Evolutionary conservation across 2,797 vertebrate genomes (phyloP), one percentile per base, ranked within the genome.

Genomic region (Aselliscus stoliczkanus): DNA sequence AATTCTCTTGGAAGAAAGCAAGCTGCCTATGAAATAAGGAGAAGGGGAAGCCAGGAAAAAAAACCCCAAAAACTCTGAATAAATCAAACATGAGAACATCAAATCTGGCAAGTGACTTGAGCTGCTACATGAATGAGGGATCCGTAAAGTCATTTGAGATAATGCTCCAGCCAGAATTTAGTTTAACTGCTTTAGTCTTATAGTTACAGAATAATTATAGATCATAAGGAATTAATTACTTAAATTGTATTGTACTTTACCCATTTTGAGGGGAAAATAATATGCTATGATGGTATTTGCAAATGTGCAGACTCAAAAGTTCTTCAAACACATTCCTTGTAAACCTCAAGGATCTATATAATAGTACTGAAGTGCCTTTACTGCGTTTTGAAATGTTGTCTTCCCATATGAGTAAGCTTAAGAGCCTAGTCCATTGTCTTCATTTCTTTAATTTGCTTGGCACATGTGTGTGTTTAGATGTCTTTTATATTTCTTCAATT

Each of bases 41-140:
- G 86, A 85, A 88, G 17, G n/a, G n/a, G 21, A 93, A 89, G 34
- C 21, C 37, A 39, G 70, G 64, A 56, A 42, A 12, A 50, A 50
- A 27, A 25, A 15, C 29, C 37, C 8, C n/a, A n/a, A 73, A 17
- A 6, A 25, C 25, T 42, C 72, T 67, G 76, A 95, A 47, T 85
- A 88, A 93, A 73, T 93, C 37, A 92, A 90, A 96, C 65, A 72
- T 52, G 34, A 25, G 64, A 92, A 93, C 87, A 90, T 79, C 67
- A 81, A 47, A 31, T 47, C 67, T 90, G 54, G 67, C 72, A 75
- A 70, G 54, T 60, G 60, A 88, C 56, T 81, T 80, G 50, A 47
- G 9, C 37, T 52, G 9, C 6, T 72, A n/a, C 3, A 4, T 34
- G 50, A 81, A 82, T 39, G 65, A 83, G 65, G 42, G 60, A 37